Evolutionary conservation across 2,797 vertebrate genomes (phyloP).

Genomic region (Phataginus tetradactyla): DNA sequence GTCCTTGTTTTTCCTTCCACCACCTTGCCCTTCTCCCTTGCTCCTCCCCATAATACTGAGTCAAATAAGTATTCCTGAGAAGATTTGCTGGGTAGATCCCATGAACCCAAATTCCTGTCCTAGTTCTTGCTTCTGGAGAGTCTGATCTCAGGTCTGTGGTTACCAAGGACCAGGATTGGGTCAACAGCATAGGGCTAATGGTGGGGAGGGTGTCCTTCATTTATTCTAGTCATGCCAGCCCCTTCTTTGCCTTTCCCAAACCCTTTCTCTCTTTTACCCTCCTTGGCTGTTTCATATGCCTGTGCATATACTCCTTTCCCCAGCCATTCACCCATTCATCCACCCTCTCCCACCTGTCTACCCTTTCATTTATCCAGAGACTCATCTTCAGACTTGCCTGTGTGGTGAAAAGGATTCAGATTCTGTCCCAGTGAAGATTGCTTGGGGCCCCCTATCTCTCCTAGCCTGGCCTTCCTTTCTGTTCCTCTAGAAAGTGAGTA

Average conservation of each 20-base stretch:
- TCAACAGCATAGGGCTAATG: not conserved
- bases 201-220: rapidly evolving
- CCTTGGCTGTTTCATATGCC: not conserved
- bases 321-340: no score
- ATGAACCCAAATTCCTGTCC: not conserved
- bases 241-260: not conserved
- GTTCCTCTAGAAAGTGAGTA: not conserved
- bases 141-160: not conserved
- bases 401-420: not conserved
- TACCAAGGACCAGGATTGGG: no score
- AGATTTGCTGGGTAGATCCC: not conserved
- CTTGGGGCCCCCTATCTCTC: not conserved
- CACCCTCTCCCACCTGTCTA: not conserved
- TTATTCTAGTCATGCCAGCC: not conserved
- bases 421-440: not conserved
- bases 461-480: not conserved
- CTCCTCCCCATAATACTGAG: not conserved
- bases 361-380: not conserved
- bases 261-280: not conserved
- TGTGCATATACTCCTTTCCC: not conserved
- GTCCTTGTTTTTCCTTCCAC: not conserved
- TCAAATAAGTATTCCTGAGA: not conserved
- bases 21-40: not conserved
- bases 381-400: not conserved
- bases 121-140: not conserved